A percentile compares a stretch with the other conserved stretches of the same genome.
Evolutionary conservation across 1,140 invertebrate genomes (phyloP).

Genomic region (Heliothis subflexa): DNA sequence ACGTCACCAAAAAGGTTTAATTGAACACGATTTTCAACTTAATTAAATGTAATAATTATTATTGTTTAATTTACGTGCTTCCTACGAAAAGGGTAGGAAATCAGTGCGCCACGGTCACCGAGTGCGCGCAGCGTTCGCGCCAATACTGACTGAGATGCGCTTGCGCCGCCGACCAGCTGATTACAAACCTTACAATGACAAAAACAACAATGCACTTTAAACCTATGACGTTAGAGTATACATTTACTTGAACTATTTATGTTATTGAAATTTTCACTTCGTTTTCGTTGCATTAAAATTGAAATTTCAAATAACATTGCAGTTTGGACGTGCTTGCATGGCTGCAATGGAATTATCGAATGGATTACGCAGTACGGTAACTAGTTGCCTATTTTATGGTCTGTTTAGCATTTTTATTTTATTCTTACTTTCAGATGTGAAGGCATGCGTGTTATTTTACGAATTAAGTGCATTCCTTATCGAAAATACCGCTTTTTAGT

Average conservation of each 20-base stretch:
- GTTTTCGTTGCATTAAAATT: slow-evolving; percentile 35
- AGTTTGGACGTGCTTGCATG: slow-evolving; percentile 22
- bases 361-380: neutral
- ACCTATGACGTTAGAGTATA: neutral
- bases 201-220: slow-evolving; percentile 45
- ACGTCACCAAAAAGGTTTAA: neutral
- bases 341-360: slow-evolving; percentile 12
- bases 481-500: neutral
- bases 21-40: neutral
- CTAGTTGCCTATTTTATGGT: slow-evolving; percentile 2
- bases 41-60: neutral
- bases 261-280: slow-evolving; percentile 26
- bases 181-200: slow-evolving; percentile 36
- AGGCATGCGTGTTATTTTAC: slow-evolving; percentile 8
- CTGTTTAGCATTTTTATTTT: neutral
- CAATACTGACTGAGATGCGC: slow-evolving; percentile 67
- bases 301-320: slow-evolving; percentile 21
- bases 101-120: slow-evolving; percentile 53
- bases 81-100: slow-evolving; percentile 57
- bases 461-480: neutral
- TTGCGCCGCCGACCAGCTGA: slow-evolving; percentile 61
- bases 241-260: neutral
- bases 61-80: slow-evolving; percentile 35
- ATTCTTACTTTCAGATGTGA: slow-evolving; percentile 20
- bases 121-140: slow-evolving; percentile 70